Percentiles rank a stretch among this genome's conserved stretches.
phyloP scores from a whole-genome alignment of 2,113 vertebrate species.

The Ciconia boyciana region DNA sequence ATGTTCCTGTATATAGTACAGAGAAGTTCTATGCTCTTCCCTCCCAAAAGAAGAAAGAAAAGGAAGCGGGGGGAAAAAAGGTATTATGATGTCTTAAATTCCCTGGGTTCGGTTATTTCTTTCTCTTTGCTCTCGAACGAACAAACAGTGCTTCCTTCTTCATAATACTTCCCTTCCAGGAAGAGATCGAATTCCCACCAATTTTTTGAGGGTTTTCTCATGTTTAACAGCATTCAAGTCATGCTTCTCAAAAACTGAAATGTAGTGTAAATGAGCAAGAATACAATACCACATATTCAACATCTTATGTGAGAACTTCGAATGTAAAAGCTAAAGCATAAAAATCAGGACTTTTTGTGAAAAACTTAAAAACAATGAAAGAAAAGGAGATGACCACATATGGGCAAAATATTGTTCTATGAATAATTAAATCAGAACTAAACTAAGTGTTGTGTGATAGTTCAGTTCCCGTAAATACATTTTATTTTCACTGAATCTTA shows the following conservation, averaged over 20 bases:
- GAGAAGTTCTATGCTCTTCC: not conserved
- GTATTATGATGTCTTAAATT: not conserved
- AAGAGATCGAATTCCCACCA: not conserved
- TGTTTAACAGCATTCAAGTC: not conserved
- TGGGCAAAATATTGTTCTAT: not conserved
- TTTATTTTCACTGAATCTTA: not conserved
- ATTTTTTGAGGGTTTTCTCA: not conserved
- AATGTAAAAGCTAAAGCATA: not conserved
- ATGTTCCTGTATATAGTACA: not conserved
- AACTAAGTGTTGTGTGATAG: not conserved
- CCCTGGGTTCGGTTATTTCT: not conserved
- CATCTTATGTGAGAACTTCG: not conserved
- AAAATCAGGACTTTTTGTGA: not conserved
- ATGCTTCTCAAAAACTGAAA: not conserved
- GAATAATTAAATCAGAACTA: not conserved
- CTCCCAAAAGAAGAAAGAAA: not conserved
- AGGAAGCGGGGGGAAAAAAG: rapidly evolving
- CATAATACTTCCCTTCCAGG: not conserved
- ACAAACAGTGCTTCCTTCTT: not conserved
- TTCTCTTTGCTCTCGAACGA: not conserved
- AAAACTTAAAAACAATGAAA: not conserved
- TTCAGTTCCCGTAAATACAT: not conserved
- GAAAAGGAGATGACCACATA: not conserved
- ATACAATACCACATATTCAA: not conserved
- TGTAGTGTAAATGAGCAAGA: not conserved